Base-by-base conservation (phyloP, 2,113 vertebrate genomes). In the Pyxicephalus adspersus region DNA sequence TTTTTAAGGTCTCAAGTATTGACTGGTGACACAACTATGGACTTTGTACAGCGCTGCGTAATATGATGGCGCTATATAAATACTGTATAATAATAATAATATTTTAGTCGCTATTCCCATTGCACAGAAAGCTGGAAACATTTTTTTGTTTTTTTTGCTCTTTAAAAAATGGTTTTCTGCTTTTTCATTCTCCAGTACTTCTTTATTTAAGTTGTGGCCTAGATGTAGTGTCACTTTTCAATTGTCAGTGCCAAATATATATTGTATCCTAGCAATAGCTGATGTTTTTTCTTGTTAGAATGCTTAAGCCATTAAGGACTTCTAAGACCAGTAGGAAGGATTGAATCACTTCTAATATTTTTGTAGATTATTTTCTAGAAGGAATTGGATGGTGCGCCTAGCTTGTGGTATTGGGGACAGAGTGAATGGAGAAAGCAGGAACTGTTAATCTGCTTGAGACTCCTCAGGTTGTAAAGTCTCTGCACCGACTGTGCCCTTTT, bases 381-480 rank as follows among this genome's bases (percentile, higher is more conserved):
- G 60, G 18, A 64, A 64, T 50, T 28, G 57, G 74, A 51, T 28
- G 58, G 28, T 26, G 57, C 15, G 34, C 31, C 57, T 76, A 52
- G 60, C n/a, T 65, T 54, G 26, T 22, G 60, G 31, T 63, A 63
- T 26, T 76, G 58, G 38, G 57, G 50, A 51, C 20, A 51, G 34
- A 63, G 8, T 74, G 54, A 45, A 78, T 66, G 76, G 51, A 67
- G 50, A 66, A 78, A 38, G 52, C 63, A 31, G 64, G 63, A 78
- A 52, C 29, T 29, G 64, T 67, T 78, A 78, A 66, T 78, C 76
- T 65, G 50, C 23, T 20, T 4, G 51, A 34, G 63, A 78, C 64
- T 57, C 76, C 76, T 55, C 63, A 67, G 76, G 51, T 78, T 65
- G 63, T 78, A 31, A 29, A 55, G 64, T 78, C 38, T 65, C 51